Evolutionary conservation across 2,113 vertebrate genomes (phyloP).

Genomic region (Sciurus niger): DNA sequence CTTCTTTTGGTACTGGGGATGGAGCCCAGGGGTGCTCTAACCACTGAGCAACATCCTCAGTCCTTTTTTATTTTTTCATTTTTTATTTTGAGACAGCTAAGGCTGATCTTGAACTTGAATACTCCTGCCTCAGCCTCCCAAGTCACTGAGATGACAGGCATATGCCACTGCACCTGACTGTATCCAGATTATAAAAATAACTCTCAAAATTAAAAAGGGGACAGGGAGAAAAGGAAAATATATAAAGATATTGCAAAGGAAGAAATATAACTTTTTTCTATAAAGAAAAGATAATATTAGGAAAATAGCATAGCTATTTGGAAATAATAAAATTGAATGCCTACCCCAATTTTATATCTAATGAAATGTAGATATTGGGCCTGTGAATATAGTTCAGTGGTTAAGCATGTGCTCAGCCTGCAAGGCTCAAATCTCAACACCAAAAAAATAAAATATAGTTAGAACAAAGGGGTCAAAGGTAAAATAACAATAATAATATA

Average conservation of each 20-base stretch:
- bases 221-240: not conserved
- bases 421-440: not conserved
- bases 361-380: not conserved
- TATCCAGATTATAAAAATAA: conserved; percentile 6
- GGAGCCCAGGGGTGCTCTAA: too few relatives aligned
- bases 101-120: too few relatives aligned
- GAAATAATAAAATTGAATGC: conserved; percentile 27
- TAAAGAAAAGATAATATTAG: not conserved
- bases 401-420: not conserved
- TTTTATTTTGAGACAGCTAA: too few relatives aligned
- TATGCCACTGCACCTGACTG: not conserved
- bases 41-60: too few relatives aligned
- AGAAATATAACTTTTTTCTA: not conserved
- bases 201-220: not conserved
- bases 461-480: not conserved
- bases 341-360: conserved; percentile 15
- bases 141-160: too few relatives aligned
- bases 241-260: not conserved
- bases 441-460: not conserved
- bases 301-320: not conserved
- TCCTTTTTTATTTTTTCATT: too few relatives aligned
- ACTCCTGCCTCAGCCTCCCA: too few relatives aligned
- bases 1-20: not conserved
- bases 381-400: not conserved
- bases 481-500: not conserved